Percentiles rank a stretch among this genome's conserved stretches.
phyloP scores from a whole-genome alignment of 2,113 vertebrate species.

The Connochaetes taurinus region DNA sequence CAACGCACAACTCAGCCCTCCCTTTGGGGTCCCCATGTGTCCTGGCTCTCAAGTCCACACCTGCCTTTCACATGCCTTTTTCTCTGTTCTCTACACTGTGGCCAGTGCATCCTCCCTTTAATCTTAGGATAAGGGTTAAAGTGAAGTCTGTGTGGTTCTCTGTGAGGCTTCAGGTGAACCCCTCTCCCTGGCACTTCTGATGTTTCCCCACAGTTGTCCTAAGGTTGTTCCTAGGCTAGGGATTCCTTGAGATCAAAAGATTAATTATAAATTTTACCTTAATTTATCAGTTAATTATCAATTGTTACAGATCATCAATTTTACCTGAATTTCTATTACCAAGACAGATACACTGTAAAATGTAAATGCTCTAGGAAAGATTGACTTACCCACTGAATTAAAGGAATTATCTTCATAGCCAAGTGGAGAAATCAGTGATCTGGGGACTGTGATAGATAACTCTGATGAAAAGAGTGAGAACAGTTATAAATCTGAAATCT shows the following conservation, averaged over 20 bases:
- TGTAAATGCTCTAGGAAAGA: neutral
- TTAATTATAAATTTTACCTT: neutral
- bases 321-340: neutral
- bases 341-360: fast-evolving
- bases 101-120: fast-evolving
- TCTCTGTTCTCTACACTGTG: neutral
- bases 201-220: too few relatives aligned
- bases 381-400: neutral
- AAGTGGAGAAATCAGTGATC: neutral
- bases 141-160: fast-evolving
- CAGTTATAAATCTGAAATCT: neutral
- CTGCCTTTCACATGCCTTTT: fast-evolving
- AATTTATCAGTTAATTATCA: neutral
- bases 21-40: fast-evolving
- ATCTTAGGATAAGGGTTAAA: neutral
- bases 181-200: neutral
- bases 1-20: neutral
- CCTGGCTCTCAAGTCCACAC: fast-evolving
- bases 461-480: neutral
- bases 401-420: neutral
- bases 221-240: neutral
- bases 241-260: neutral
- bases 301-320: neutral
- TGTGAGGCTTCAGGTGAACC: fast-evolving
- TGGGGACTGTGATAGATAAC: fast-evolving